Evolutionary conservation across 2,888 invertebrate genomes (phyloP), one percentile per base, ranked within the genome.

Genomic region (Zonitis immaculata): DNA sequence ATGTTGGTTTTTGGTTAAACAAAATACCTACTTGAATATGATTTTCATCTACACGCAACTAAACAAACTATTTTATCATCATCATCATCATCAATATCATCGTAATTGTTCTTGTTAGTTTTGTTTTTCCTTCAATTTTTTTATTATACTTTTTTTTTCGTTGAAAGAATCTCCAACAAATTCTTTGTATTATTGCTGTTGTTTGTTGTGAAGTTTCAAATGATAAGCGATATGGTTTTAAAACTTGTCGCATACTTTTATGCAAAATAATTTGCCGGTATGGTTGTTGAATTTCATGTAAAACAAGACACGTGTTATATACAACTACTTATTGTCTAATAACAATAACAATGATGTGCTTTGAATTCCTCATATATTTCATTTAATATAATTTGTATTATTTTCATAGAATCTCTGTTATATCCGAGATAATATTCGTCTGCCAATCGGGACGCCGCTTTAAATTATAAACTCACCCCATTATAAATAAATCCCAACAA

Each of bases 261-360:
- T 51, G 47, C 42, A 47, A 47, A 51, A 47, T 47, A 51, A 47
- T 51, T 51, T 51, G 47, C 30, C 43, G 47, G 16, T 12, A 11
- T 30, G 12, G 20, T 11, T 26, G 25, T 22, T 42, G 51, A 47
- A 44, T 46, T 51, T 47, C 28, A 45, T 48, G 32, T 46, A 45
- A 52, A 52, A 54, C 46, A 51, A 6, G 35, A 48, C 48, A 48
- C 42, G 42, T 48, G 42, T 42, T n/a, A 39, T 9, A n/a, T 4
- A 35, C 18, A 5, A 35, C 39, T 20, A 47, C 42, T n/a, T n/a
- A n/a, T n/a, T 47, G 42, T 35, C 51, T 46, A 32, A 7, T 46
- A n/a, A n/a, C n/a, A n/a, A n/a, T n/a, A n/a, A n/a, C n/a, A n/a
- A n/a, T n/a, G 2, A 9, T 51, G 51, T 51, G 51, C 14, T 20